Evolutionary conservation across 1,140 invertebrate genomes (phyloP), one percentile per base, ranked within the genome.

Genomic region (Galendromus occidentalis): DNA sequence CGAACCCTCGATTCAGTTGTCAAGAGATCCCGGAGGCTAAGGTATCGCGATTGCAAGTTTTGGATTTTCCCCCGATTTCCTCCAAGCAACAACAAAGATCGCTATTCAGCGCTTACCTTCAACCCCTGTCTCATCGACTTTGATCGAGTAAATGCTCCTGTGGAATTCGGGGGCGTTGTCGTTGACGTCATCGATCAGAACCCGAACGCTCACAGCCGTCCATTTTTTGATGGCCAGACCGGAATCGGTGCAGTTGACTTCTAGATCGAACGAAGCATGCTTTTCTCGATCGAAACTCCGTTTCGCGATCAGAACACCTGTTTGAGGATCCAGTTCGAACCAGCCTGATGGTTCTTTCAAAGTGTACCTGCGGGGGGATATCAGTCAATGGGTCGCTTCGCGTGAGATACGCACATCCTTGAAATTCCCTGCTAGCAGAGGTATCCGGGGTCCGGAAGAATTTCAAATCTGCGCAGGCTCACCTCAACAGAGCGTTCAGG

Each of bases 91-190:
- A n/a, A n/a, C n/a, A n/a, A n/a, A n/a, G n/a, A n/a, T n/a, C n/a
- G n/a, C n/a, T n/a, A n/a, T n/a, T n/a, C 64, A n/a, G 22, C 30
- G 67, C 65, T 69, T 80, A 74, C 85, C 85, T 44, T 81, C 76
- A 68, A 81, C 77, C 1, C 84, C 88, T 7, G 82, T 80, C 70
- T 89, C 87, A 0, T 88, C 85, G 55, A 91, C 82, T 65, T 86
- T 84, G 4, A 88, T 82, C 64, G 83, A 83, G 72, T 87, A 89
- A 63, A 80, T 77, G 1, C 80, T 75, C 67, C 82, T 80, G 1
- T 69, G 79, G 74, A 93, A 92, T 47, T 77, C 78, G 0, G 91
- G 91, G 14, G 83, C 79, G 73, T 91, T 91, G 74, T 94, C 91
- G 74, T 94, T 94, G 69, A 86, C 82, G 75, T 94, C 90, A 42